phyloP scores from a whole-genome alignment of 2,888 invertebrate species.

The Plebejus melissa region DNA sequence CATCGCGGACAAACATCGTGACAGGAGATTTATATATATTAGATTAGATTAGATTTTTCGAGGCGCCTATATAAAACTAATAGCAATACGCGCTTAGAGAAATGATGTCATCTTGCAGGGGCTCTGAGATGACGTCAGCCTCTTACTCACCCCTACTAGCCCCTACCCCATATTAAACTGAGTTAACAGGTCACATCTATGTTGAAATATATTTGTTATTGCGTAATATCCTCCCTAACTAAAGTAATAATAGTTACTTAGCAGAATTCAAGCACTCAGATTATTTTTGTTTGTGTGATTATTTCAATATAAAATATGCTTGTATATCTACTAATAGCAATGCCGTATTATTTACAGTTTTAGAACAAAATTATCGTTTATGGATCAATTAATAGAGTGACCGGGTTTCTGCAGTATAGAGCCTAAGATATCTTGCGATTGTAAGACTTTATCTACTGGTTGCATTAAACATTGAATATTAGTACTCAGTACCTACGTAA shows the following conservation, averaged over 20 bases:
- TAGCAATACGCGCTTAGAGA: constrained; percentile 38
- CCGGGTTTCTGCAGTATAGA: no score
- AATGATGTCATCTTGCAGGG: constrained; percentile 65
- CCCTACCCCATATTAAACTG: constrained; percentile 52
- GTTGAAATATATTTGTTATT: constrained; percentile 33
- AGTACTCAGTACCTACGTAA: no score
- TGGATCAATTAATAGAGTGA: no score
- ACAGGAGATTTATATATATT: no score
- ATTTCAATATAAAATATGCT: no score
- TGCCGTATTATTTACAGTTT: no score
- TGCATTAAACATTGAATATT: no score
- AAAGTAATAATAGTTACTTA: constrained; percentile 1
- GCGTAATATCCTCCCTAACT: constrained; percentile 7
- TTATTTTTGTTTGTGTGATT: background rate
- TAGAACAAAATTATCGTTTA: no score
- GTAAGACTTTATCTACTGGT: no score
- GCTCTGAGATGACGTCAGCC: constrained; percentile 57
- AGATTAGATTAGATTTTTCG: constrained; percentile 12
- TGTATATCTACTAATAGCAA: no score
- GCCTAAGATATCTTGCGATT: no score
- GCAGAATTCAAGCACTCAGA: background rate
- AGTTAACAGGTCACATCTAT: constrained; percentile 61
- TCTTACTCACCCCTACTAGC: constrained; percentile 42
- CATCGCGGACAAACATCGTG: no score
- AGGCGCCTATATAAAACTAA: constrained; percentile 40